A percentile compares a stretch with the other conserved stretches of the same genome.
Evolutionary conservation across 1,140 invertebrate species (phyloP).

Genomic region (Tetramorium simillimum): DNA sequence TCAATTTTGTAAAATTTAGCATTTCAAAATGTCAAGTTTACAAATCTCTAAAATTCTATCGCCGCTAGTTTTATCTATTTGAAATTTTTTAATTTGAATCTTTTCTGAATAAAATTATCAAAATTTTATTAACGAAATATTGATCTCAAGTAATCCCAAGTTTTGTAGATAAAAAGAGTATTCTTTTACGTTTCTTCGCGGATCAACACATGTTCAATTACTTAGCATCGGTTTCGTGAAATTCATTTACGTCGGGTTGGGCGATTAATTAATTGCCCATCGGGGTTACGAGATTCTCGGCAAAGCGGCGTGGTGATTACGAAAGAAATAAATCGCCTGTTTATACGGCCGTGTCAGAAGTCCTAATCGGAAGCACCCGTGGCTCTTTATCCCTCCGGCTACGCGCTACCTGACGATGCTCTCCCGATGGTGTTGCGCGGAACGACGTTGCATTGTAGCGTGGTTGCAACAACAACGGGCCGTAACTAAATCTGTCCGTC

Average conservation of each 20-base stretch:
- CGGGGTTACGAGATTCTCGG: not conserved
- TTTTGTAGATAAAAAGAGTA: not conserved
- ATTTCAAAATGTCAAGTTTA: too few species aligned
- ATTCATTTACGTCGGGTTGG: not conserved
- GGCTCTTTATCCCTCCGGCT: conserved; percentile 66
- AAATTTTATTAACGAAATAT: not conserved
- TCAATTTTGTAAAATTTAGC: too few species aligned
- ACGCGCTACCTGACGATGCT: conserved; percentile 41
- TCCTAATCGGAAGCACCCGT: conserved; percentile 53
- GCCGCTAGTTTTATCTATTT: too few species aligned
- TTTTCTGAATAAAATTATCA: not conserved
- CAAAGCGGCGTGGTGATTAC: conserved; percentile 25
- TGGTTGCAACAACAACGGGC: conserved; percentile 62
- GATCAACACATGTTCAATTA: not conserved
- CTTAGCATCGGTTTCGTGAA: not conserved
- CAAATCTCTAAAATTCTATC: too few species aligned
- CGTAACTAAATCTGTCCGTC: conserved; percentile 73
- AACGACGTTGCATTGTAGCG: conserved; percentile 59
- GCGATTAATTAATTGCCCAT: conserved; percentile 24
- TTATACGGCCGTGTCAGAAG: conserved; percentile 55
- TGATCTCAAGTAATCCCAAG: not conserved
- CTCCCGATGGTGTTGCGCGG: conserved; percentile 52
- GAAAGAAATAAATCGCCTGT: conserved; percentile 57
- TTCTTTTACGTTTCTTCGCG: not conserved
- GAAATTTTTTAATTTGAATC: not conserved